A percentile compares a stretch with the other conserved stretches of the same genome.
phyloP scores from a whole-genome alignment of 2,888 invertebrate species.

The Lordiphosa fenestrarum region DNA sequence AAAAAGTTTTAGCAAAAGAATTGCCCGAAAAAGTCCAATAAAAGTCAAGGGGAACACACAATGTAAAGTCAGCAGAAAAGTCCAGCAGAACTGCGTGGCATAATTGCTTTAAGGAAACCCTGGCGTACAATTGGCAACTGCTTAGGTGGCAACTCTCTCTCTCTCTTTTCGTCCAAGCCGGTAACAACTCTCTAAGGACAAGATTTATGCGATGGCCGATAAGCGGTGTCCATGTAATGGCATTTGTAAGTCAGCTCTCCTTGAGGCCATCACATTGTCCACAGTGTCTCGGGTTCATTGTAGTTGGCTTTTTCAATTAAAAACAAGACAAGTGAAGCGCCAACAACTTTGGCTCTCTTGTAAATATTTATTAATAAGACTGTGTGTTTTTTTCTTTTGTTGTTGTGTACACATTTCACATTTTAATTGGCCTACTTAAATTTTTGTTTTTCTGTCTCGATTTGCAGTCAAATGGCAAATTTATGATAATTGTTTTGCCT shows the following conservation, averaged over 20 bases:
- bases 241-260: constrained; percentile 33
- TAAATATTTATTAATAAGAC: constrained; percentile 39
- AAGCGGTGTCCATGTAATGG: constrained; percentile 41
- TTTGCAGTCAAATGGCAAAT: constrained; percentile 24
- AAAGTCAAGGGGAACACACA: constrained; percentile 66
- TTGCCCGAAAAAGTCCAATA: constrained; percentile 60
- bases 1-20: constrained; percentile 60
- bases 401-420: background rate
- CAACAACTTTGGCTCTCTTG: constrained; percentile 10
- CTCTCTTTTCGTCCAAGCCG: constrained; percentile 25
- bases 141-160: constrained; percentile 60
- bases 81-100: constrained; percentile 46
- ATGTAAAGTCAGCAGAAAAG: constrained; percentile 64
- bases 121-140: constrained; percentile 66
- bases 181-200: constrained; percentile 74
- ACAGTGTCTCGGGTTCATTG: constrained; percentile 36
- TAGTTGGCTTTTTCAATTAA: constrained; percentile 71
- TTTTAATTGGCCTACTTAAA: constrained; percentile 42
- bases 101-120: constrained; percentile 69
- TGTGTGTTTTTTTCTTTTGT: constrained; percentile 2
- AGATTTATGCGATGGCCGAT: constrained; percentile 75
- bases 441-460: constrained; percentile 5
- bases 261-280: constrained; percentile 38
- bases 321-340: constrained; percentile 5
- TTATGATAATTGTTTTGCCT: constrained; percentile 49